Base-by-base conservation (phyloP, 2,888 invertebrate genomes). In the Dynastes maya region DNA sequence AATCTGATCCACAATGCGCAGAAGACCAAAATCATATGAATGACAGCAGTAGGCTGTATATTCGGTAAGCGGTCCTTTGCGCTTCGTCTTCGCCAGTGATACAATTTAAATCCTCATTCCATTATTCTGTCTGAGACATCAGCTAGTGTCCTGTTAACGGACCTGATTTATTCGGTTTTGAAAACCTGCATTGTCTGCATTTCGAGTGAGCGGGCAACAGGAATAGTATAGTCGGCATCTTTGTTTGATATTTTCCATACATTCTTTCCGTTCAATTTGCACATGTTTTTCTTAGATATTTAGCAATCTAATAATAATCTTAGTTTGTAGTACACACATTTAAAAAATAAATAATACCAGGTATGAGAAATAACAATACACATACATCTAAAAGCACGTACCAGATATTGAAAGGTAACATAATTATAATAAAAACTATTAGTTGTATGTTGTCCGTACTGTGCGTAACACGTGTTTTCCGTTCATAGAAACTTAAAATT, bases 31-130 rank as follows among this genome's bases (percentile, higher is more conserved):
- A 84, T 85, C 84, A 83, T 82, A 81, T 84, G 85, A 85, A 85
- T 85, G 85, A 85, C 85, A 84, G 83, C 83, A 70, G 83, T 83
- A 83, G 82, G 80, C 81, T 82, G 83, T 83, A 85, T 84, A 77
- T 84, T 82, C 80, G 83, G 70, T 70, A 70, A 81, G 81, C 81
- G 82, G 80, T 76, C 81, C 70, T 70, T 70, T 70, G 70, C 70
- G 53, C 80, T 81, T 79, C 77, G 77, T 68, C 77, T 40, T 55
- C 77, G 83, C 84, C 83, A 82, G 85, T 85, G 88, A 85, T 86
- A 87, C 88, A 87, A 88, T 88, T 87, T 87, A 87, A 87, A 86
- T 86, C 86, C 85, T 83, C 86, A 86, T 87, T 88, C 87, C 88
- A 88, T 88, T 88, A 88, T 88, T 86, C 87, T 87, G 86, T 86